Base-by-base conservation (phyloP, 2,113 vertebrate genomes). In the Phainopepla nitens region DNA sequence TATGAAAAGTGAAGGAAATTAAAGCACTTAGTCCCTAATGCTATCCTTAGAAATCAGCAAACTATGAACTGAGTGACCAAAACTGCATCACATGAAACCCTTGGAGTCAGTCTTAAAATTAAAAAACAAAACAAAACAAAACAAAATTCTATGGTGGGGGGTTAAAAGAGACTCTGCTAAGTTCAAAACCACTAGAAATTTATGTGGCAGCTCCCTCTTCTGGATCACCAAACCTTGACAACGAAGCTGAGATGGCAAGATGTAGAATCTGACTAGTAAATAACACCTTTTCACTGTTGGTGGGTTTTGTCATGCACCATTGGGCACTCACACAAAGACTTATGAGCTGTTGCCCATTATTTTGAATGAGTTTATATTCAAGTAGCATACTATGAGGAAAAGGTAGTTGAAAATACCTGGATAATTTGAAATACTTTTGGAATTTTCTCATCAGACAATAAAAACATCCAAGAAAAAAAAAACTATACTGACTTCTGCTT, bases 181-280 rank as follows among this genome's bases (percentile, higher is more conserved):
- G 7, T 39, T 78, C 15, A 49, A 54, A 73, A 58, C 29, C 53
- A 28, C 10, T 42, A 61, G 49, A 95, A 95, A 87, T 93, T 95
- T 95, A 78, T 96, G 86, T 92, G 61, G 80, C 82, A 82, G 96
- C 94, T 89, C 96, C 96, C 96, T 95, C 96, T 97, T 92, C 96
- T 94, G 96, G 96, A 92, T 49, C 58, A 76, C 27, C 41, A 83
- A 86, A 84, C 60, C 64, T 61, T 35, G 60, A 64, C 90, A 93
- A 86, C 13, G 62, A 29, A 66, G 60, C 10, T 66, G 64, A 41
- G 78, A 77, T 1, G 15, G 22, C 9, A 81, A 66, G 15, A 49
- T 10, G 14, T 23, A 81, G 54, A 66, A 77, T 60, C 49, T 28
- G 13, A 20, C 8, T 39, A 36, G 42, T 51, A 76, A 61, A 10